Evolutionary conservation across 2,797 vertebrate species (phyloP).

Genomic region (Oreochromis grahami): DNA sequence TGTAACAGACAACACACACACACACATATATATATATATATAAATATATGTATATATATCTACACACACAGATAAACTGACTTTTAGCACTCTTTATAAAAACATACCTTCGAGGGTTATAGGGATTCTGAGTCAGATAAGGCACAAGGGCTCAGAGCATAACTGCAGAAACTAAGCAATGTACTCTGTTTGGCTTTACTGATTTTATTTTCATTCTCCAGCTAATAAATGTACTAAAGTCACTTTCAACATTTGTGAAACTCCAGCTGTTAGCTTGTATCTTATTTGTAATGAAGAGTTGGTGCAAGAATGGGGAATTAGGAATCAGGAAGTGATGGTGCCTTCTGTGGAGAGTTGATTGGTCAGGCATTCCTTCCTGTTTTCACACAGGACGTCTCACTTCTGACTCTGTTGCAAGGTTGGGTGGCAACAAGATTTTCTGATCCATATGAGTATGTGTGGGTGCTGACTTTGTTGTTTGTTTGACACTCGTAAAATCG

Average conservation of each 20-base stretch:
- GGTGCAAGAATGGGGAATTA: constrained; percentile 50
- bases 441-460: not conserved
- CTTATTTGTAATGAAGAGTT: not conserved
- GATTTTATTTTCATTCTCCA: not conserved
- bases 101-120: not conserved
- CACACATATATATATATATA: not conserved
- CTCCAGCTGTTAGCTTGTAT: not conserved
- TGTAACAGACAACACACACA: constrained; percentile 19
- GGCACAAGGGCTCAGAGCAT: not conserved
- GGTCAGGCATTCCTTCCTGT: constrained; percentile 56
- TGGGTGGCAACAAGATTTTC: not conserved
- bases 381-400: constrained; percentile 45
- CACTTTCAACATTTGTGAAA: not conserved
- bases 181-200: not conserved
- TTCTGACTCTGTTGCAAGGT: constrained; percentile 23
- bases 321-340: constrained; percentile 62
- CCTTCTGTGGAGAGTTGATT: constrained; percentile 27
- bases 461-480: not conserved
- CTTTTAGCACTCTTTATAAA: not conserved
- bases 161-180: not conserved
- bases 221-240: not conserved
- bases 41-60: not conserved
- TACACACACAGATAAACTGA: not conserved
- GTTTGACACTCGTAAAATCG: not conserved
- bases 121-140: not conserved